Evolutionary conservation across 2,113 vertebrate genomes (phyloP).

Genomic region (Coreoperca whiteheadi): DNA sequence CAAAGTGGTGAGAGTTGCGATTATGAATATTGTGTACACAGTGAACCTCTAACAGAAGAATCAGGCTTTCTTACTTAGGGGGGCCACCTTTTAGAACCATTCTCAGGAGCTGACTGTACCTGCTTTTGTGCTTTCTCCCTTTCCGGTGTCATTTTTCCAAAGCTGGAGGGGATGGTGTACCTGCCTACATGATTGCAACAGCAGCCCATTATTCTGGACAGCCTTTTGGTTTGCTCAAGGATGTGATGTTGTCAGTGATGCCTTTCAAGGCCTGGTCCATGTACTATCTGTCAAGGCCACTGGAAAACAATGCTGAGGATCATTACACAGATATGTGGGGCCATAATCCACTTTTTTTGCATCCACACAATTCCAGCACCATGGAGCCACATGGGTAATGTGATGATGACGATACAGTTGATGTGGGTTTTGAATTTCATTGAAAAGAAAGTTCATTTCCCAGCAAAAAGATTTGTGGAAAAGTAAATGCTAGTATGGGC

Average conservation of each 20-base stretch:
- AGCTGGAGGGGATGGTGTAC: slow-evolving; percentile 58
- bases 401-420: slow-evolving; percentile 26
- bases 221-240: slow-evolving; percentile 72
- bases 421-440: slow-evolving; percentile 43
- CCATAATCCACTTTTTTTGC: slow-evolving; percentile 43
- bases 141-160: slow-evolving; percentile 74
- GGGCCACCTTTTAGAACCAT: slow-evolving; percentile 16
- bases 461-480: slow-evolving; percentile 57
- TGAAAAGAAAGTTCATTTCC: slow-evolving; percentile 54
- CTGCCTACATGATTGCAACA: slow-evolving; percentile 67
- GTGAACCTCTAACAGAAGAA: slow-evolving; percentile 43
- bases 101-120: slow-evolving; percentile 41
- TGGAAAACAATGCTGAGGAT: slow-evolving; percentile 70
- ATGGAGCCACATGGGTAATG: slow-evolving; percentile 19
- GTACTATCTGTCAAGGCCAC: slow-evolving; percentile 69
- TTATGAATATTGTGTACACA: slow-evolving; percentile 48
- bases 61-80: slow-evolving; percentile 26
- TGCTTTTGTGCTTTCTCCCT: slow-evolving; percentile 47
- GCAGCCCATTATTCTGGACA: slow-evolving; percentile 73
- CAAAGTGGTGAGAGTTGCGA: slow-evolving; percentile 33
- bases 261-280: slow-evolving; percentile 74
- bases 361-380: slow-evolving; percentile 16
- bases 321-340: slow-evolving; percentile 54
- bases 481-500: slow-evolving; percentile 62
- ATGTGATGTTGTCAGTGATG: slow-evolving; percentile 76